phyloP scores from a whole-genome alignment of 1,140 invertebrate genomes.

The Neotoxoptera formosana region DNA sequence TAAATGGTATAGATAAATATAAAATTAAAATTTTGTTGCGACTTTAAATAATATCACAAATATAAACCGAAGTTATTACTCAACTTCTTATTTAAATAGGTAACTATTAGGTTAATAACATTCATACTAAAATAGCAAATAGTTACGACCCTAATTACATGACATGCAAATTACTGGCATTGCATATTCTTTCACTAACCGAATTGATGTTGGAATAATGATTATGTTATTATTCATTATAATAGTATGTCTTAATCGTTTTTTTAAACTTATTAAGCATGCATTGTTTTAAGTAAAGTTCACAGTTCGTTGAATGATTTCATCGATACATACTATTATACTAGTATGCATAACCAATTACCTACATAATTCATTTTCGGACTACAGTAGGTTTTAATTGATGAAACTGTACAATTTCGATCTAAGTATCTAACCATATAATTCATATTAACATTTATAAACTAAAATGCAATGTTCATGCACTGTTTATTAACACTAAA shows the following conservation, averaged over 20 bases:
- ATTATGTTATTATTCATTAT: background rate
- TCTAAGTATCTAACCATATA: too few species aligned
- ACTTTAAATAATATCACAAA: background rate
- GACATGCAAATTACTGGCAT: background rate
- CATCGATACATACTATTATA: background rate
- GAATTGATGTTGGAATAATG: background rate
- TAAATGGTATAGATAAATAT: background rate
- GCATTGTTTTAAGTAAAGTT: background rate
- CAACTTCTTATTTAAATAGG: background rate
- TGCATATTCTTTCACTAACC: background rate
- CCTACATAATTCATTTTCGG: background rate
- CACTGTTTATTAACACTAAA: background rate
- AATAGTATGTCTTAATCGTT: background rate
- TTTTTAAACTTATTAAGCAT: background rate
- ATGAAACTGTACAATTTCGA: background rate
- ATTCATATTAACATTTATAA: too few species aligned
- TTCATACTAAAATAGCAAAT: background rate
- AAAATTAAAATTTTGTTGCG: background rate
- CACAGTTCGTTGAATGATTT: background rate
- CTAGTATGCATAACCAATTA: background rate
- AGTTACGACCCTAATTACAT: background rate
- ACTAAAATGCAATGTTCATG: background rate
- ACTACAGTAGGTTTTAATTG: background rate
- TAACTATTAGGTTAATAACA: background rate
- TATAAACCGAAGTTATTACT: background rate